These are phyloP conservation scores for Leptocoma aspasia DNA, from an alignment of 2,113 vertebrate species.

Conservation along the genomic window DNA sequence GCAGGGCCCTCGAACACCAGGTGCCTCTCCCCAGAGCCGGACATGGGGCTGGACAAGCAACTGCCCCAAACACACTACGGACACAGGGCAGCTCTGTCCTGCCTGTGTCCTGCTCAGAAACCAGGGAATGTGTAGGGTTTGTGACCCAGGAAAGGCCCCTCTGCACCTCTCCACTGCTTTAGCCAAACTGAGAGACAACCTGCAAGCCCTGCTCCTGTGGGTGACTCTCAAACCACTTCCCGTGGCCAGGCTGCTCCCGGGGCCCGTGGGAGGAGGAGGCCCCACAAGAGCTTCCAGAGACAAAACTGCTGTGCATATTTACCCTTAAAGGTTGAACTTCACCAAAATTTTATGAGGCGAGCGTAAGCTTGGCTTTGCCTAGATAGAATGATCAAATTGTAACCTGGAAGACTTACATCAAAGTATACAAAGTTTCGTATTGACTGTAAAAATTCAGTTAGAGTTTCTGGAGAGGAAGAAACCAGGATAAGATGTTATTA, in stretches of 20 bases:
- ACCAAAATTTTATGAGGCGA: accelerated
- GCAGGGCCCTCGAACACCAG: accelerated
- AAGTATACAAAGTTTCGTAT: not conserved
- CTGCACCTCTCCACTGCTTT: not conserved
- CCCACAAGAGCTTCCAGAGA: not conserved
- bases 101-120: not conserved
- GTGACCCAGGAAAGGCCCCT: not conserved
- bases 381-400: not conserved
- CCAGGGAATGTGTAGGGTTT: accelerated
- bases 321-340: not conserved
- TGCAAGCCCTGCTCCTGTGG: not conserved
- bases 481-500: not conserved
- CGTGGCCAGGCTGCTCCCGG: accelerated
- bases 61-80: accelerated
- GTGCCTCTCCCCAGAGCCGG: not conserved
- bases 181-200: not conserved
- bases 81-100: not conserved
- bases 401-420: not conserved
- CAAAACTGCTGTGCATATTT: not conserved
- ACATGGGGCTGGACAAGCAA: not conserved
- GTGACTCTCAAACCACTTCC: not conserved
- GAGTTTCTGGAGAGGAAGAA: not conserved
- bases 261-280: accelerated
- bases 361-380: accelerated
- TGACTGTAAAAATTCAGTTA: not conserved